Percentiles rank a stretch among this genome's conserved stretches.
phyloP scores from a whole-genome alignment of 2,888 invertebrate genomes.

The Actias luna region DNA sequence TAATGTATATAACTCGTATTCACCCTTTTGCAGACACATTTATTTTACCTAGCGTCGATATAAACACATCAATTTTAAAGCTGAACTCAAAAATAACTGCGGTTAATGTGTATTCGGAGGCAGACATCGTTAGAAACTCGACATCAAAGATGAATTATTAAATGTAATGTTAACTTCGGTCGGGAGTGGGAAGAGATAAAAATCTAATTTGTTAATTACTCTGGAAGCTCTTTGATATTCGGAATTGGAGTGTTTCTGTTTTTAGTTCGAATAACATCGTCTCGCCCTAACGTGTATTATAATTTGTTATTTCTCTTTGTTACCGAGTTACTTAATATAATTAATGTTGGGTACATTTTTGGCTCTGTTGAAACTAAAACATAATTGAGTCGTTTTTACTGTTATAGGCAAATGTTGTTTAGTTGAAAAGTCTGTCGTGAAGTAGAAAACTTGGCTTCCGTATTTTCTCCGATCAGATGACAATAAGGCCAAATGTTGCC shows the following conservation, averaged over 20 bases:
- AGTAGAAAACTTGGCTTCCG: too few relatives aligned
- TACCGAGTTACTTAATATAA: neutral
- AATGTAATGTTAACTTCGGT: constrained; percentile 30
- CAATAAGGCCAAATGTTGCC: too few relatives aligned
- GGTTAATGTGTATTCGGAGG: neutral
- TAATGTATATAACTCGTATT: too few relatives aligned
- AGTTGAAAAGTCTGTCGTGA: too few relatives aligned
- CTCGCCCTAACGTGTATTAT: neutral
- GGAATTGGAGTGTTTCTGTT: constrained; percentile 2
- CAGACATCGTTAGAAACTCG: constrained; percentile 15
- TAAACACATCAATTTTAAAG: neutral
- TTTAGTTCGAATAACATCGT: neutral
- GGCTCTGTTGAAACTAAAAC: too few relatives aligned
- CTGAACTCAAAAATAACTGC: neutral
- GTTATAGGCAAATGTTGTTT: too few relatives aligned
- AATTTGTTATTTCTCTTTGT: neutral
- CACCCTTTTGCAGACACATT: too few relatives aligned
- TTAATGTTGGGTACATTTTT: neutral
- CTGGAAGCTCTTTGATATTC: constrained; percentile 28
- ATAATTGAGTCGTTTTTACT: too few relatives aligned
- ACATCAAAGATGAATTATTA: constrained; percentile 40
- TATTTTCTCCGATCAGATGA: too few relatives aligned
- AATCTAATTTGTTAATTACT: constrained; percentile 55
- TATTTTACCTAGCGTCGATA: too few relatives aligned
- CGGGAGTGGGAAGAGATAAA: constrained; percentile 36